Percentiles rank a stretch among this genome's conserved stretches.
Evolutionary conservation across 2,113 vertebrate species (phyloP).

Genomic region (Ammodytes dubius): DNA sequence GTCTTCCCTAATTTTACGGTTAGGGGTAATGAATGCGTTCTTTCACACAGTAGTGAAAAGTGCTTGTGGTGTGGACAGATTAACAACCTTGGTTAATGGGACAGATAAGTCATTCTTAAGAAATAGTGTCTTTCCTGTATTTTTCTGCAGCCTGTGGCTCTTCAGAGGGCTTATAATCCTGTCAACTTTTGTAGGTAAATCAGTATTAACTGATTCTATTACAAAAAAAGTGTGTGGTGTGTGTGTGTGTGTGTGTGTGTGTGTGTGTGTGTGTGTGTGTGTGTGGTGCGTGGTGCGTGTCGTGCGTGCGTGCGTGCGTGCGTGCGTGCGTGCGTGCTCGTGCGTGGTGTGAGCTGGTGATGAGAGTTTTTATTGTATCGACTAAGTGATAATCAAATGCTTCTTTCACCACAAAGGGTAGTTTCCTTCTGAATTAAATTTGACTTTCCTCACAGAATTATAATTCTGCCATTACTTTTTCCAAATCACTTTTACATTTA

Average conservation of each 20-base stretch:
- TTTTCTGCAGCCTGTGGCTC: not conserved
- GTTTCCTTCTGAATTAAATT: not conserved
- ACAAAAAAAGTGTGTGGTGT: not conserved
- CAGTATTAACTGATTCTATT: not conserved
- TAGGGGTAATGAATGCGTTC: not conserved
- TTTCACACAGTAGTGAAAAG: not conserved
- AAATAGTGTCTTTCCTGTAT: not conserved
- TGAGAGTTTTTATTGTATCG: not conserved
- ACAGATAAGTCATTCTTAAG: conserved; percentile 32
- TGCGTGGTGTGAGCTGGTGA: not conserved
- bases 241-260: not conserved
- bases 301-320: not conserved
- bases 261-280: not conserved
- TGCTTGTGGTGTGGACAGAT: not conserved
- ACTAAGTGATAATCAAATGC: conserved; percentile 2
- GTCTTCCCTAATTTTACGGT: conserved; percentile 12
- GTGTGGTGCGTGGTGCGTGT: not conserved
- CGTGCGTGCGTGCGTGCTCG: not conserved
- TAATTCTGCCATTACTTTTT: not conserved
- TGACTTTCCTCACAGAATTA: not conserved
- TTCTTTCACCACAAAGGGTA: not conserved
- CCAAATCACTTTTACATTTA: not conserved
- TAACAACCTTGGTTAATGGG: conserved; percentile 18
- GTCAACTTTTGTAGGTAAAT: conserved; percentile 2
- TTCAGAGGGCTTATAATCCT: not conserved